phyloP scores from a whole-genome alignment of 2,888 invertebrate species.

The Blera fallax region DNA sequence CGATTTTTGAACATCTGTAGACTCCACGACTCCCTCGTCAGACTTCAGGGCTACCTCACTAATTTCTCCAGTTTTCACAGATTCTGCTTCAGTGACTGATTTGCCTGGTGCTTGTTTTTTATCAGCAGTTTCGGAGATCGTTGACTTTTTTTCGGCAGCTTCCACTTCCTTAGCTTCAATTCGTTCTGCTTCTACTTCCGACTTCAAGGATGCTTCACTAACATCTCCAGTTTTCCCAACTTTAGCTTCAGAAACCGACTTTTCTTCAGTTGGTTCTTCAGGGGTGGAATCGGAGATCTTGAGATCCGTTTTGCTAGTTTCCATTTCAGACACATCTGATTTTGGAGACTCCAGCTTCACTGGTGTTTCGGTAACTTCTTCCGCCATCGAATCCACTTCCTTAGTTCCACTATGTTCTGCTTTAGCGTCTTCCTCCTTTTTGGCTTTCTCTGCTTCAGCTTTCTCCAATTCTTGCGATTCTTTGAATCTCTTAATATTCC shows the following conservation, averaged over 20 bases:
- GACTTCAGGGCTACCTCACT: neutral
- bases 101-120: neutral
- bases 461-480: slow-evolving; percentile 21
- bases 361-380: neutral
- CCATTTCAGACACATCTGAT: neutral
- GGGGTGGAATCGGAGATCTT: neutral
- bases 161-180: neutral
- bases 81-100: neutral
- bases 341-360: no score
- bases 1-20: neutral
- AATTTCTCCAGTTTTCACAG: slow-evolving; percentile 18
- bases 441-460: neutral
- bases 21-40: neutral
- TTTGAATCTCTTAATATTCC: slow-evolving; percentile 44
- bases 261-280: neutral
- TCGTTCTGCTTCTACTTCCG: neutral
- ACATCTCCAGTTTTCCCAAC: neutral
- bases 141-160: neutral
- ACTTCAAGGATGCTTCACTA: neutral
- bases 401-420: no score
- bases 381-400: neutral
- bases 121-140: neutral
- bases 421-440: neutral
- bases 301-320: neutral
- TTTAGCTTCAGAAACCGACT: neutral